These are phyloP conservation scores for Thamnaconus septentrionalis DNA, from an alignment of 2,113 vertebrate genomes.

Conservation along the genomic window DNA sequence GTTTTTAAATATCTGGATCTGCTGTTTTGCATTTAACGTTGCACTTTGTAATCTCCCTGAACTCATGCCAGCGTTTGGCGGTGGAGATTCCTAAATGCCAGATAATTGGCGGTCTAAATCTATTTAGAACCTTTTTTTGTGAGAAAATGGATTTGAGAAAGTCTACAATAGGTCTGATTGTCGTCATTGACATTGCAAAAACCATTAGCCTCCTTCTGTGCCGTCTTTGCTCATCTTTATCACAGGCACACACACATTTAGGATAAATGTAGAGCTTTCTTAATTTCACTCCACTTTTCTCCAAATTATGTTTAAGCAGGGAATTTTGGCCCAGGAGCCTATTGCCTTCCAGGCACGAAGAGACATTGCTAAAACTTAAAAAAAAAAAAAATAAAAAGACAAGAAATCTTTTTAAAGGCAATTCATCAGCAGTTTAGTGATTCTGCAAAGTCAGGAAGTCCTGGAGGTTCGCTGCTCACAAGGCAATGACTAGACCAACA, in stretches of 20 bases:
- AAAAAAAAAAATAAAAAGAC: no score
- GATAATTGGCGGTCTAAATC: conserved; percentile 12
- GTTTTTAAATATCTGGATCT: conserved; percentile 15
- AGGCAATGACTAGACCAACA: no score
- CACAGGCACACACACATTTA: neutral
- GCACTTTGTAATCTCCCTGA: conserved; percentile 3
- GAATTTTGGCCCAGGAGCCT: no score
- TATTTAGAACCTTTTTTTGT: conserved; percentile 1
- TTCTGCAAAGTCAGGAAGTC: neutral
- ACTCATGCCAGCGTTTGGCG: conserved; percentile 3
- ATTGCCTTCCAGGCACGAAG: no score
- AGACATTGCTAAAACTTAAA: no score
- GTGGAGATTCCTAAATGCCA: conserved; percentile 14
- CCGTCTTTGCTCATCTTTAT: neutral
- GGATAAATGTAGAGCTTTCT: no score
- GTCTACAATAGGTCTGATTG: conserved; percentile 9
- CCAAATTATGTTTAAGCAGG: no score
- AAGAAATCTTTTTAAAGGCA: no score
- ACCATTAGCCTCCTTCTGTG: neutral
- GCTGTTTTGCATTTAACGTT: conserved; percentile 21
- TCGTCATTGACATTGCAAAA: conserved; percentile 6
- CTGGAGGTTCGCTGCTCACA: no score
- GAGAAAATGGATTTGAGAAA: conserved; percentile 7
- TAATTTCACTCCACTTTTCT: no score
- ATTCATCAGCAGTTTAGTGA: neutral